Evolutionary conservation across 2,888 invertebrate genomes (phyloP).

Genomic region (Drosophila picticornis): DNA sequence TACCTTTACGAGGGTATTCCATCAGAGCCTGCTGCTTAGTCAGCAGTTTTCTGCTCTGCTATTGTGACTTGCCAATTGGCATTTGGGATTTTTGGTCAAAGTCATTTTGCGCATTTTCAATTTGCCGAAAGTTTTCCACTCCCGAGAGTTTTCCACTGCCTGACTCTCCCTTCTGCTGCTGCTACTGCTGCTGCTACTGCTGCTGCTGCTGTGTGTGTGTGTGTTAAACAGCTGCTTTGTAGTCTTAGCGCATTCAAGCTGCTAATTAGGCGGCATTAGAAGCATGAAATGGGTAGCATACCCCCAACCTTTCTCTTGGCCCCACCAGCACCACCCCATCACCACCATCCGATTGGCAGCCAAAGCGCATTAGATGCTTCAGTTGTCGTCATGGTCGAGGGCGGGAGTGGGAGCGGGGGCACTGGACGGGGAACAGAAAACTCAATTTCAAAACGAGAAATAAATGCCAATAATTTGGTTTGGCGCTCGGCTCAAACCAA

Average conservation of each 20-base stretch:
- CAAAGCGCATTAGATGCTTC: conserved; percentile 78
- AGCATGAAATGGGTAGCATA: conserved; percentile 51
- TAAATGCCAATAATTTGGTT: conserved; percentile 81
- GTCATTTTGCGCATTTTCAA: conserved; percentile 80
- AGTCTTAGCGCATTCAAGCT: conserved; percentile 80
- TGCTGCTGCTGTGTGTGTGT: conserved; percentile 9
- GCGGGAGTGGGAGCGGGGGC: too few relatives aligned
- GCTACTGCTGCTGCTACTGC: background rate
- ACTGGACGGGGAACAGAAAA: background rate
- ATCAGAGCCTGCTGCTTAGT: conserved; percentile 51
- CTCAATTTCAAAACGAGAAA: conserved; percentile 78
- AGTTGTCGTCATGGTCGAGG: conserved; percentile 42
- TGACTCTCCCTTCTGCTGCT: conserved; percentile 3
- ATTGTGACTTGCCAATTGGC: conserved; percentile 78
- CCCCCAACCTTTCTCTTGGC: background rate
- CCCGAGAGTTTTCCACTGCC: conserved; percentile 45
- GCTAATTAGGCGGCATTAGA: conserved; percentile 78
- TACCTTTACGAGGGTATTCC: conserved; percentile 56
- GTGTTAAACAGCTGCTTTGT: conserved; percentile 64
- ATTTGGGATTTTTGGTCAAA: conserved; percentile 77
- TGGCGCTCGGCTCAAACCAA: conserved; percentile 63
- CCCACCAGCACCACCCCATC: background rate
- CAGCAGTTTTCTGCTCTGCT: conserved; percentile 46
- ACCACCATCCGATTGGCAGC: conserved; percentile 13
- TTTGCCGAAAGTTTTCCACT: conserved; percentile 72